Evolutionary conservation across 2,797 vertebrate genomes (phyloP).

Genomic region (Girardinus metallicus): DNA sequence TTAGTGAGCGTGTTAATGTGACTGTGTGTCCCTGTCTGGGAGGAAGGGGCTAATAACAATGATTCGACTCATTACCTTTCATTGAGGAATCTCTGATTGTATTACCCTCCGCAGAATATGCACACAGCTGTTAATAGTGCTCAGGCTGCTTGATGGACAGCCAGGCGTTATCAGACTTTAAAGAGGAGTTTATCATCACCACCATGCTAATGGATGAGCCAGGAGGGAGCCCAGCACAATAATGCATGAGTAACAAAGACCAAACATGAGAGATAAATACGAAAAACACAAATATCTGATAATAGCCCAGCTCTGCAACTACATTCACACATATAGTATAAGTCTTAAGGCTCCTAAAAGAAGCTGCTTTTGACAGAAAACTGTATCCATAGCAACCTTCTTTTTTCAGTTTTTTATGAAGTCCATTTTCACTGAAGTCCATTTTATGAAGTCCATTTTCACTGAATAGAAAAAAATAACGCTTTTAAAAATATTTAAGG

Average conservation of each 20-base stretch:
- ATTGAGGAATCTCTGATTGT: conserved; percentile 45
- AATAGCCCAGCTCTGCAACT: background rate
- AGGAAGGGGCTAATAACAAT: conserved; percentile 31
- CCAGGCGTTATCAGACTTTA: conserved; percentile 25
- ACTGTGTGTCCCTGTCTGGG: conserved; percentile 10
- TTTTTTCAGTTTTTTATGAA: background rate
- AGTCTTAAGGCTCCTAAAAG: background rate
- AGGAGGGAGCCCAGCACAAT: conserved; percentile 13
- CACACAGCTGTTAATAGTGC: conserved; percentile 30
- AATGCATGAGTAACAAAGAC: conserved; percentile 18
- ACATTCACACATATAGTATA: background rate
- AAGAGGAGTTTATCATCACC: conserved; percentile 19
- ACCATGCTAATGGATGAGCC: conserved; percentile 25
- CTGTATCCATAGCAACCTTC: background rate
- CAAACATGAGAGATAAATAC: background rate
- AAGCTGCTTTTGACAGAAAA: background rate
- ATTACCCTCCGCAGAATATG: conserved; percentile 25
- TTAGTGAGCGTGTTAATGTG: conserved; percentile 12
- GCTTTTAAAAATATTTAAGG: background rate
- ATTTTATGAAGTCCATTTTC: too few relatives aligned
- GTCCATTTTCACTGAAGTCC: background rate
- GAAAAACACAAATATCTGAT: too few relatives aligned
- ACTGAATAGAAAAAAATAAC: background rate
- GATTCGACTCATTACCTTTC: conserved; percentile 54
- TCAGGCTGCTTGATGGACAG: conserved; percentile 35